Evolutionary conservation across 1,140 invertebrate genomes (phyloP).

Genomic region (Leptinotarsa lineolata): DNA sequence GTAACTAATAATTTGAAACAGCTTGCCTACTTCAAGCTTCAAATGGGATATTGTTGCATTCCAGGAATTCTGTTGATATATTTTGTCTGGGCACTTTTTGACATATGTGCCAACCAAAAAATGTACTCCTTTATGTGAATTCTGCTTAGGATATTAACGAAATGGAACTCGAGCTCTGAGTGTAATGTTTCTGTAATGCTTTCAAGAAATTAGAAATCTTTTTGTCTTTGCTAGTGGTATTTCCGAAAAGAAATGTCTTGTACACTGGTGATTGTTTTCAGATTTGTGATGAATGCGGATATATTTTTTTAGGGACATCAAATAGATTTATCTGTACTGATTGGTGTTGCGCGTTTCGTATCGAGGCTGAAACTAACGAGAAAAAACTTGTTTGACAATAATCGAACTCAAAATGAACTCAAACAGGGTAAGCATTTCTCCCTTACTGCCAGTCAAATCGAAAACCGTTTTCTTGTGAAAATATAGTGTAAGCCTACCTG

Average conservation of each 20-base stretch:
- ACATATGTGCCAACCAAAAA: too few species aligned
- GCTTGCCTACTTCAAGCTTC: too few species aligned
- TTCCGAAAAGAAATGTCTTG: neutral
- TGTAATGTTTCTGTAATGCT: too few species aligned
- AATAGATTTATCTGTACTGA: neutral
- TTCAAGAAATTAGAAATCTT: neutral
- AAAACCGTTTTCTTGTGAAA: constrained; percentile 4
- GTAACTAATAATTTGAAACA: too few species aligned
- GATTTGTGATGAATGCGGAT: neutral
- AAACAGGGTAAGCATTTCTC: neutral
- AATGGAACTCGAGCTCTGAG: too few species aligned
- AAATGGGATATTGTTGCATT: too few species aligned
- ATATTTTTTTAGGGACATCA: neutral
- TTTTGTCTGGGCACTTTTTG: too few species aligned
- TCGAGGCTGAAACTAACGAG: neutral
- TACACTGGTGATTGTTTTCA: neutral
- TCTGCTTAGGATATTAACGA: too few species aligned
- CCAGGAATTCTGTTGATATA: too few species aligned
- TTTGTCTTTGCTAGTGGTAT: neutral
- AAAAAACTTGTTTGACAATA: neutral
- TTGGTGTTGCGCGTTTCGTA: neutral
- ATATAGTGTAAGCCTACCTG: neutral
- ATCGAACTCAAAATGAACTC: neutral
- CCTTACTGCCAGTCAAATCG: neutral
- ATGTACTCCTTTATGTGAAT: too few species aligned